Evolutionary conservation across 1,140 invertebrate genomes (phyloP), one percentile per base, ranked within the genome.

Genomic region (Microplitis mediator): DNA sequence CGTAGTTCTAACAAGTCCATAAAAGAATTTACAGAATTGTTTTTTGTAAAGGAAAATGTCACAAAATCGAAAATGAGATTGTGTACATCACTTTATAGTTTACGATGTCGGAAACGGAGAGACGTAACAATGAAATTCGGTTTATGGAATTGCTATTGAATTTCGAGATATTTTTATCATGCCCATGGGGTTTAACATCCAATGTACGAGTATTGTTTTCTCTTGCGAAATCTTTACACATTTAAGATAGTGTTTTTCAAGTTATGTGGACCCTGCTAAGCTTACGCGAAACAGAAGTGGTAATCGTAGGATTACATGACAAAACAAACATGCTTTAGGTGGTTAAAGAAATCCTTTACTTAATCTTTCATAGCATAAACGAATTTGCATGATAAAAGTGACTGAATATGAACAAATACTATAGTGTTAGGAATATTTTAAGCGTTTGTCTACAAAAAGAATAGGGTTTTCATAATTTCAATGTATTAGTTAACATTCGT

Each of bases 321-420:
- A 52, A 65, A 23, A 67, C 51, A 67, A 67, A 31, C 31, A 14
- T 32, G 9, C 52, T 67, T 16, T 4, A 32, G 3, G 16, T 16
- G 50, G 16, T 51, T 50, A 66, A 66, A 70, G n/a, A 69, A 35
- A 51, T 63, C n/a, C 66, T 67, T 60, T 70, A 69, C 66, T 70
- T 62, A 16, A 74, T 74, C 66, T 69, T 36, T 50, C 60, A 54
- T 45, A 39, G 52, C 45, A 52, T 52, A 32, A 73, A 68, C 70
- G 51, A 72, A 73, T 75, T 73, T 75, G 63, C 74, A 75, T 73
- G 68, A 63, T 63, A 72, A 73, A 68, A 72, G 69, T 64, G 50
- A 35, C 23, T 14, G 3, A 68, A 68, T 56, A 50, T 39, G 36
- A n/a, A 16, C 23, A 45, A 23, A 23, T 23, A 23, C 23, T 23